phyloP scores from a whole-genome alignment of 2,888 invertebrate species.

The Orchesellides sinensis region DNA sequence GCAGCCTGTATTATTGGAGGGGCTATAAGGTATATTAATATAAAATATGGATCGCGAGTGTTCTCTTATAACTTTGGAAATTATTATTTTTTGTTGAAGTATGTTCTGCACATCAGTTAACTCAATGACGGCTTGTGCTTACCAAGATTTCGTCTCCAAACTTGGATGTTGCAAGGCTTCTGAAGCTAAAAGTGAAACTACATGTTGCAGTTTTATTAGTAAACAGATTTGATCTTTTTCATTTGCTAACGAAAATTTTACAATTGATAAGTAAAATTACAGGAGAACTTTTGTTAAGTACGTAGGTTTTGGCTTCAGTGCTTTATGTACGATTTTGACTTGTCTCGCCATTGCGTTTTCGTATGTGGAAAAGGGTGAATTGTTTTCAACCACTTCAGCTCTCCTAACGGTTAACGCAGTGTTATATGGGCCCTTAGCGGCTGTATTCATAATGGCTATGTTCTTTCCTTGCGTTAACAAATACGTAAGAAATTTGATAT shows the following conservation, averaged over 20 bases:
- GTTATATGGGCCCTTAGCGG: constrained; percentile 60
- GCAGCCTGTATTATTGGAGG: constrained; percentile 51
- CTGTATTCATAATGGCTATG: constrained; percentile 65
- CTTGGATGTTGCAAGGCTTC: constrained; percentile 15
- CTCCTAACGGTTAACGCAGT: constrained; percentile 43
- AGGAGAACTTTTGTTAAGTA: not conserved
- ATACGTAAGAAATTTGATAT: constrained; percentile 49
- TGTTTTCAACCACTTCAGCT: constrained; percentile 31
- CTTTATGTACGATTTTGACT: constrained; percentile 26
- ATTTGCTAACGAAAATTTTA: not conserved
- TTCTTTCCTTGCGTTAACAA: constrained; percentile 71
- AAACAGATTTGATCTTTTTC: constrained; percentile 8
- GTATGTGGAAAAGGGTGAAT: not conserved
- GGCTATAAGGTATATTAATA: constrained; percentile 56
- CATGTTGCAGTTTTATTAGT: constrained; percentile 58
- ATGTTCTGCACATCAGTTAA: constrained; percentile 57
- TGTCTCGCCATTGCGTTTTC: constrained; percentile 38
- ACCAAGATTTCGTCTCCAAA: constrained; percentile 65
- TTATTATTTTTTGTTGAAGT: constrained; percentile 34
- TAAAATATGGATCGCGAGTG: too few species aligned
- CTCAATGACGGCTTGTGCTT: constrained; percentile 66
- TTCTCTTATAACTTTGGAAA: too few species aligned
- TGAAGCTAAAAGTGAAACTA: constrained; percentile 16
- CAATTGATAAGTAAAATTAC: not conserved
- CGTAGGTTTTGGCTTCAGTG: constrained; percentile 34